A percentile compares a stretch with the other conserved stretches of the same genome.
Conservation (phyloP, 2,888 invertebrate species). For the Magallana nippona region DNA sequence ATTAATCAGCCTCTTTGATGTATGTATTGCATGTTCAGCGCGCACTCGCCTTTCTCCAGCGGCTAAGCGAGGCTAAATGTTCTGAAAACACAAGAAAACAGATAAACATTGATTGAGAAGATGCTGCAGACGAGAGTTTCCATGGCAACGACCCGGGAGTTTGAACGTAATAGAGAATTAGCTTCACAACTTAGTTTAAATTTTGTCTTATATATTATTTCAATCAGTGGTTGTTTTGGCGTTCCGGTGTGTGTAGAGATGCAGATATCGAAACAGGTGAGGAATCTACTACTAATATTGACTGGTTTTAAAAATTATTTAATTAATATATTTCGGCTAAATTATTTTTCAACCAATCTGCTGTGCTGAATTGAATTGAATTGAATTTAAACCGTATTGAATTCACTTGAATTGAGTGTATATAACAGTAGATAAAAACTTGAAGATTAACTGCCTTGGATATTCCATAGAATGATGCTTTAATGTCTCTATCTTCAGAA, state of each 20-base stretch:
- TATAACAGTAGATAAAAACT: too few relatives aligned
- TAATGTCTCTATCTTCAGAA: slow-evolving; percentile 47
- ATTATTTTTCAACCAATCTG: not conserved
- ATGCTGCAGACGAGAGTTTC: slow-evolving; percentile 17
- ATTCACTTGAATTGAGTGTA: too few relatives aligned
- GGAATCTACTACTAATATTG: not conserved
- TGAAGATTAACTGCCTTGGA: too few relatives aligned
- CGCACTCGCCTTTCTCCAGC: not conserved
- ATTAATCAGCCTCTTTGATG: not conserved
- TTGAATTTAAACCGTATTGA: too few relatives aligned
- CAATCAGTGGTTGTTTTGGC: slow-evolving; percentile 19
- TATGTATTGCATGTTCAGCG: not conserved
- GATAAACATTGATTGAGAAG: slow-evolving; percentile 27
- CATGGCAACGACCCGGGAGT: slow-evolving; percentile 15
- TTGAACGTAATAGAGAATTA: slow-evolving; percentile 26
- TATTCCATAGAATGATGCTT: too few relatives aligned
- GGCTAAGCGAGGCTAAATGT: not conserved
- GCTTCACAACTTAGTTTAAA: slow-evolving; percentile 10
- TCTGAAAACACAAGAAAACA: not conserved
- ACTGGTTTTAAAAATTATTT: not conserved
- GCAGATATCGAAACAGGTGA: slow-evolving; percentile 18
- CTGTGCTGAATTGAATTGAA: too few relatives aligned
- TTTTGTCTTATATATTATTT: slow-evolving; percentile 9
- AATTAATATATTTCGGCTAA: not conserved
- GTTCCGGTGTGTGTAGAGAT: not conserved